Evolutionary conservation across 2,888 invertebrate genomes (phyloP).

Genomic region (Ophion costatus): DNA sequence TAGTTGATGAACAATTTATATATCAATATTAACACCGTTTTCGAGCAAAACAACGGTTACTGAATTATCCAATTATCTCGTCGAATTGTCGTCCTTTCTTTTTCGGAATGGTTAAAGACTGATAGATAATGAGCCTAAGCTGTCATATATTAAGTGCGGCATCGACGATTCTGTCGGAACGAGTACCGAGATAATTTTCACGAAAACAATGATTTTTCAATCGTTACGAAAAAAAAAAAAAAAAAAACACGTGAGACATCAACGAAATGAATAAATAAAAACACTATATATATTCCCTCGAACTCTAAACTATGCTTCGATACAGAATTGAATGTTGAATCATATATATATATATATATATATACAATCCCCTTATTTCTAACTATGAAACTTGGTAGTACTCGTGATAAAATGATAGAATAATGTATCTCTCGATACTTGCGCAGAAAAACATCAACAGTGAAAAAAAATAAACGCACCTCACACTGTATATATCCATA

Average conservation of each 20-base stretch:
- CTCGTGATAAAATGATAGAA: slow-evolving; percentile 43
- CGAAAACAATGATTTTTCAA: slow-evolving; percentile 23
- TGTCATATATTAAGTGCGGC: slow-evolving; percentile 38
- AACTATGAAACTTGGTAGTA: slow-evolving; percentile 59
- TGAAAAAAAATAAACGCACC: slow-evolving; percentile 40
- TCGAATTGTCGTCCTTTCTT: slow-evolving; percentile 36
- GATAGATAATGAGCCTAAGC: slow-evolving; percentile 72
- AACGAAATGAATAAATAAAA: slow-evolving; percentile 5
- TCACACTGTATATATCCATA: slow-evolving; percentile 66
- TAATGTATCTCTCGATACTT: slow-evolving; percentile 55
- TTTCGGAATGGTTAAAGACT: slow-evolving; percentile 73
- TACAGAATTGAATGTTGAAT: slow-evolving; percentile 56
- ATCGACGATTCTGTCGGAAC: slow-evolving; percentile 21
- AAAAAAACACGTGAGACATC: slow-evolving; percentile 23
- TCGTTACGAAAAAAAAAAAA: slow-evolving; percentile 11
- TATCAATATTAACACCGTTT: background rate
- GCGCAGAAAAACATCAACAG: slow-evolving; percentile 37
- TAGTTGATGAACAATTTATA: slow-evolving; percentile 40
- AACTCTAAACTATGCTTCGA: slow-evolving; percentile 20
- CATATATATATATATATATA: slow-evolving; percentile 46
- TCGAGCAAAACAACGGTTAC: slow-evolving; percentile 10
- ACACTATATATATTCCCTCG: slow-evolving; percentile 1
- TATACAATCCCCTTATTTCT: slow-evolving; percentile 63
- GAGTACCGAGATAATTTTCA: slow-evolving; percentile 36
- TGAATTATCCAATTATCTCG: slow-evolving; percentile 36